These are phyloP conservation scores for Nipponacmea schrenckii DNA, from an alignment of 2,888 invertebrate species.

Conservation along the genomic window DNA sequence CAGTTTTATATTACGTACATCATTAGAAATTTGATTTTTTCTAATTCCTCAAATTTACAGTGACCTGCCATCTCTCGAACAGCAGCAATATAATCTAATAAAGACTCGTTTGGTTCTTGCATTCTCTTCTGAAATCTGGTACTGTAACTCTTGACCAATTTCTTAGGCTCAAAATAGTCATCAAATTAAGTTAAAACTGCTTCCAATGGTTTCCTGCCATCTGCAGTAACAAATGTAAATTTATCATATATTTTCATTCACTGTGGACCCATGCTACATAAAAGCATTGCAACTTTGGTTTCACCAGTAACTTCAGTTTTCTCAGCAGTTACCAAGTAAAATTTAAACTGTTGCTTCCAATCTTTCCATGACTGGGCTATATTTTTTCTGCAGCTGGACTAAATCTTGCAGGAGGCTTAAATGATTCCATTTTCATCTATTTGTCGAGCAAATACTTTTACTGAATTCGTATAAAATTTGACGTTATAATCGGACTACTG, in stretches of 20 bases:
- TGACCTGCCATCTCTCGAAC: background rate
- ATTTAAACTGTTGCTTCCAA: background rate
- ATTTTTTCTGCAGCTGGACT: background rate
- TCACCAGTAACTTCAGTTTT: background rate
- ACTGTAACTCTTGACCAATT: background rate
- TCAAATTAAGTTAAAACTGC: background rate
- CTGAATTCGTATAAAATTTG: background rate
- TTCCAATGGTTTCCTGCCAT: background rate
- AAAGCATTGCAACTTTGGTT: background rate
- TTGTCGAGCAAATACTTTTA: background rate
- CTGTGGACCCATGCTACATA: constrained; percentile 1
- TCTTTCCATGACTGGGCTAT: background rate
- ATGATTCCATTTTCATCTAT: background rate
- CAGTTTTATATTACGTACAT: background rate
- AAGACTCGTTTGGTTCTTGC: background rate
- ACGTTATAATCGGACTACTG: too few species aligned
- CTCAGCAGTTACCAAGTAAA: background rate
- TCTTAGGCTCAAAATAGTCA: background rate
- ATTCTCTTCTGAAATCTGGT: constrained; percentile 1
- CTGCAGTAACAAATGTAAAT: background rate
- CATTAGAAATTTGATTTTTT: background rate
- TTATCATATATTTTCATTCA: background rate
- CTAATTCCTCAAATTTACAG: background rate
- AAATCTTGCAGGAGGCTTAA: background rate
- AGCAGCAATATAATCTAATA: background rate